A percentile compares a stretch with the other conserved stretches of the same genome.
Conservation (phyloP, 2,888 invertebrate genomes). For the Rhopalosiphum nymphaeae region DNA sequence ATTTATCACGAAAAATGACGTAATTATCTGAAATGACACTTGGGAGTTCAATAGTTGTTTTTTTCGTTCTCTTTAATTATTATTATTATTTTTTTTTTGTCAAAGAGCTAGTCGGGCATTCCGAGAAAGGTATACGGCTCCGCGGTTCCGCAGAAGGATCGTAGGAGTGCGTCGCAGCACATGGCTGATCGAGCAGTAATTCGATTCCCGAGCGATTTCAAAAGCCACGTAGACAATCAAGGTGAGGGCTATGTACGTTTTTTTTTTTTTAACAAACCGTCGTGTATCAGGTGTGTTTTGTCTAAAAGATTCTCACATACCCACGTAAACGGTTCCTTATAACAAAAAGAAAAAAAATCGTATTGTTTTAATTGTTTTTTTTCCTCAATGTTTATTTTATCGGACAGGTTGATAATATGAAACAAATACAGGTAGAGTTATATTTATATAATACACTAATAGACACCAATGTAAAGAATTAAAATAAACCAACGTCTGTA, state of each 20-base stretch:
- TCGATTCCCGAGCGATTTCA: slow-evolving; percentile 57
- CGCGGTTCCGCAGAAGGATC: slow-evolving; percentile 37
- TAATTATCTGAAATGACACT: slow-evolving; percentile 52
- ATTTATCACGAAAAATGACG: slow-evolving; percentile 62
- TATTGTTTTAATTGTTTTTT: slow-evolving; percentile 16
- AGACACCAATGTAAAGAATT: neutral
- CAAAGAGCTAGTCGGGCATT: slow-evolving; percentile 56
- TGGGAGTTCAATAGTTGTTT: slow-evolving; percentile 52
- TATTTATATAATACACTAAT: neutral
- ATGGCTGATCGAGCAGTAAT: slow-evolving; percentile 60
- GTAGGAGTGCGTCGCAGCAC: slow-evolving; percentile 45
- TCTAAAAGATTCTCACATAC: slow-evolving; percentile 46
- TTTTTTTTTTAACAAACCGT: slow-evolving; percentile 50
- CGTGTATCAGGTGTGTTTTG: slow-evolving; percentile 61
- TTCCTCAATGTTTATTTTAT: neutral
- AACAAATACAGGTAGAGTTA: neutral
- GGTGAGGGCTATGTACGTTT: slow-evolving; percentile 34
- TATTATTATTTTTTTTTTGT: slow-evolving; percentile 15
- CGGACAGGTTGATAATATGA: neutral
- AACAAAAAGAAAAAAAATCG: neutral
- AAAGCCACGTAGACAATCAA: slow-evolving; percentile 63
- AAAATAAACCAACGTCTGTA: neutral
- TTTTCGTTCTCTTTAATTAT: slow-evolving; percentile 17
- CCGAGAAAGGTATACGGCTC: slow-evolving; percentile 50
- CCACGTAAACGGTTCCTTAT: neutral